These are phyloP conservation scores for Sylvilagus floridanus DNA, from an alignment of 2,797 vertebrate species.

Conservation along the genomic window DNA sequence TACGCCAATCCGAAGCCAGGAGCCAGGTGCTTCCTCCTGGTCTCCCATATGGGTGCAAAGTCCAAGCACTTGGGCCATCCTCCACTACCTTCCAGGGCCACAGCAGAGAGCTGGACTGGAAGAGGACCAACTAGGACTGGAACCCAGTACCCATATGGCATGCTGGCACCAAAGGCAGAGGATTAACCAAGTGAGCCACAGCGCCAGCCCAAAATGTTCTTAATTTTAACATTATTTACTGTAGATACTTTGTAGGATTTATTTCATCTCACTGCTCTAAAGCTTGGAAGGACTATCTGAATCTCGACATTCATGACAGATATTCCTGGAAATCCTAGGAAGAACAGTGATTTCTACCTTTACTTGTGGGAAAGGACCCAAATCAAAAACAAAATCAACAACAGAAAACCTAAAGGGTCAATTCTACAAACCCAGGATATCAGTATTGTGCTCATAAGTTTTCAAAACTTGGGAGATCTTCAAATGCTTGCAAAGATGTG, in stretches of 20 bases:
- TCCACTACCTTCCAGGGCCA: too few relatives aligned
- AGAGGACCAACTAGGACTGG: too few relatives aligned
- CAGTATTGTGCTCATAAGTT: not conserved
- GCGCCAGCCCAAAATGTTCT: too few relatives aligned
- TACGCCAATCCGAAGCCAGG: too few relatives aligned
- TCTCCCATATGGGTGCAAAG: too few relatives aligned
- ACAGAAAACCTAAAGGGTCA: not conserved
- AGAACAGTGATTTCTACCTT: not conserved
- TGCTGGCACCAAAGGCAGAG: too few relatives aligned
- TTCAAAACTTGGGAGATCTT: conserved; percentile 1
- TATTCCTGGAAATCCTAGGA: not conserved
- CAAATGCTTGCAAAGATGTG: not conserved
- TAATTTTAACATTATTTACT: not conserved
- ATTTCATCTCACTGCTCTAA: not conserved
- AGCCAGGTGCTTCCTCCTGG: too few relatives aligned
- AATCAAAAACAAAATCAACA: not conserved
- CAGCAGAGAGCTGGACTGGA: too few relatives aligned
- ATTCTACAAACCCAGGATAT: not conserved
- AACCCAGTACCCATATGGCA: too few relatives aligned
- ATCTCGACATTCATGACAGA: not conserved
- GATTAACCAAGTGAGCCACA: too few relatives aligned
- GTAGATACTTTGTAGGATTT: not conserved
- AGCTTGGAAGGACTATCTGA: not conserved
- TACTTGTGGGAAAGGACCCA: not conserved
- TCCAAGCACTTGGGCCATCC: too few relatives aligned